A percentile compares a stretch with the other conserved stretches of the same genome.
These are phyloP conservation scores for Mylabris phalerata DNA, from an alignment of 1,140 invertebrate species.

Conservation along the genomic window DNA sequence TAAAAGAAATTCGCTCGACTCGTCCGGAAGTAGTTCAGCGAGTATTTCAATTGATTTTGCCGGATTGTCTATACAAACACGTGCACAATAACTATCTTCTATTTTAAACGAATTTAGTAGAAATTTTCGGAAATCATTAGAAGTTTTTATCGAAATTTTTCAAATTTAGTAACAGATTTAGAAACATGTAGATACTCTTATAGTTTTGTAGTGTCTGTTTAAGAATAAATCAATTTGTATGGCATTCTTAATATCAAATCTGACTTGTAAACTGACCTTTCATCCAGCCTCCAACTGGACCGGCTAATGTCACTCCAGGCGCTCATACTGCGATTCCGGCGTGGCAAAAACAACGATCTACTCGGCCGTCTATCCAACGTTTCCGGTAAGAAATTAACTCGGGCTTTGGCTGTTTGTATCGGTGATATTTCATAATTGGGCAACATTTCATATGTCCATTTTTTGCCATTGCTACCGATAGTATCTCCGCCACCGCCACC, in stretches of 20 bases:
- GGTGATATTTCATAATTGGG: conserved; percentile 43
- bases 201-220: background rate
- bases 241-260: background rate
- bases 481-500: conserved; percentile 33
- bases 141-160: too few species aligned
- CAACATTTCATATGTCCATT: conserved; percentile 52
- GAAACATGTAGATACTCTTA: background rate
- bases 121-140: too few species aligned
- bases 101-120: too few species aligned
- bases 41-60: background rate
- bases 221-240: conserved; percentile 11
- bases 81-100: too few species aligned
- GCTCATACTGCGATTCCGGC: conserved; percentile 68
- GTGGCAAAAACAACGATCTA: conserved; percentile 45
- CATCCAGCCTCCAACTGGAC: conserved; percentile 71
- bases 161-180: too few species aligned
- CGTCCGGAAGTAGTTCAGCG: background rate
- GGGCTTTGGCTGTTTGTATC: conserved; percentile 37
- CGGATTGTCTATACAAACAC: background rate
- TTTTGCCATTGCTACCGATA: conserved; percentile 14
- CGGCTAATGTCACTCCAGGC: conserved; percentile 77
- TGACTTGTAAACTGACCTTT: conserved; percentile 54
- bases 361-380: conserved; percentile 52
- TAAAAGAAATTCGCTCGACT: background rate
- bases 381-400: conserved; percentile 66